Evolutionary conservation across 2,113 vertebrate species (phyloP), one percentile per base, ranked within the genome.

Genomic region (Bufo bufo): DNA sequence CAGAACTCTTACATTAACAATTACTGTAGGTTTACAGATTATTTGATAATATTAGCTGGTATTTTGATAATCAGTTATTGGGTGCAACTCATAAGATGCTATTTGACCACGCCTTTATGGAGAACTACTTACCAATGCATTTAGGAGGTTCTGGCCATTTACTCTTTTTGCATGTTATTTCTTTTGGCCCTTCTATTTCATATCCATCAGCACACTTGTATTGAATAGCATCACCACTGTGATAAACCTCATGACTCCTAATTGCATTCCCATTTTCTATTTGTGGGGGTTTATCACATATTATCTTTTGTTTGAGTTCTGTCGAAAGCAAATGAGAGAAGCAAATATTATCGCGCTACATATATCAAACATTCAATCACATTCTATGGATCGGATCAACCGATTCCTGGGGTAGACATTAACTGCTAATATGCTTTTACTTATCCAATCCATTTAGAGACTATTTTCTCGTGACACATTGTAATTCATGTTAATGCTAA

Each of bases 81-180:
- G 10, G n/a, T 10, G 8, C 20, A 66, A 66, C 9, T 14, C 43
- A 71, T 6, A 20, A 75, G 19, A 75, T 75, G 11, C 4, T 9
- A 2, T 50, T 16, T 75, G 47, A 9, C 43, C 0, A 14, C 20
- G 8, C 7, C 9, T 20, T 47, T 20, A 19, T 49, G 7, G 19
- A 75, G 47, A 50, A 75, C 16, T 20, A 81, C 80, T 4, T 59
- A 93, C 93, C 91, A 1, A 87, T 77, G 49, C 93, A 93, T 45
- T 89, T 77, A 1, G 93, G 91, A n/a, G 91, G 77, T 1, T 3
- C 4, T 0, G 90, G 90, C 92, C 93, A 94, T 4, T 47, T 89
- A 3, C 93, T 92, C 2, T 1, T 79, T 8, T 8, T 50, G 17
- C 93, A 94, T 2, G 52, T 89, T 11, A 93, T 81, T 4, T 89